Base-by-base conservation (phyloP, 2,888 invertebrate species). In the Drosophila hamatofila region DNA sequence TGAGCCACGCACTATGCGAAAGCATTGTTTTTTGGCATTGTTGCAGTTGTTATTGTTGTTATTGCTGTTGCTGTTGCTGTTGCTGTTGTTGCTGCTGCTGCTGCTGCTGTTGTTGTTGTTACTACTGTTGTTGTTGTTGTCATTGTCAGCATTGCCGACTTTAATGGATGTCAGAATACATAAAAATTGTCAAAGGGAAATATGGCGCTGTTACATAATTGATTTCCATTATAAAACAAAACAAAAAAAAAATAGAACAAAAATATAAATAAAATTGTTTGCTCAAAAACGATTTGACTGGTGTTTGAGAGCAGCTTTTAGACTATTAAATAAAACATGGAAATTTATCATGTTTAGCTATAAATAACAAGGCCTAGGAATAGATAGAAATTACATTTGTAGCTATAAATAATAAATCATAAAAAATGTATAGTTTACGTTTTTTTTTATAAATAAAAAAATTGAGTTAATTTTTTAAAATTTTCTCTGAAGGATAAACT, bases 121-220 rank as follows among this genome's bases (percentile, higher is more conserved):
- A n/a, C 16, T 64, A 48, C 16, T 70, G 57, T 39, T 71, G 61
- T 61, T 70, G 71, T 70, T 86, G 83, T 81, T 73, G 85, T 84
- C 78, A 72, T 87, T 83, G 81, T 83, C 83, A 80, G 88, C 82
- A 76, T 77, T 84, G 57, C 69, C 84, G 78, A 89, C 82, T 89
- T 87, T 84, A 85, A 81, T 84, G 84, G 81, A 79, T 89, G 87
- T 89, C 89, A 83, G 65, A 65, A 77, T 67, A 89, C 84, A 89
- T 87, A 88, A 86, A 88, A 87, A 87, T 84, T 87, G 87, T 81
- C 83, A 87, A 83, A 81, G 81, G 84, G 79, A 83, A 84, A 70
- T 63, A 56, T 71, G 62, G 61, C 66, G 30, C 14, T 69, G 78
- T 72, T 75, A 62, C 82, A 73, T 86, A 84, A 88, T 89, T 89